Evolutionary conservation across 2,797 vertebrate species (phyloP).

Genomic region (Mormyrus proboscirostris): DNA sequence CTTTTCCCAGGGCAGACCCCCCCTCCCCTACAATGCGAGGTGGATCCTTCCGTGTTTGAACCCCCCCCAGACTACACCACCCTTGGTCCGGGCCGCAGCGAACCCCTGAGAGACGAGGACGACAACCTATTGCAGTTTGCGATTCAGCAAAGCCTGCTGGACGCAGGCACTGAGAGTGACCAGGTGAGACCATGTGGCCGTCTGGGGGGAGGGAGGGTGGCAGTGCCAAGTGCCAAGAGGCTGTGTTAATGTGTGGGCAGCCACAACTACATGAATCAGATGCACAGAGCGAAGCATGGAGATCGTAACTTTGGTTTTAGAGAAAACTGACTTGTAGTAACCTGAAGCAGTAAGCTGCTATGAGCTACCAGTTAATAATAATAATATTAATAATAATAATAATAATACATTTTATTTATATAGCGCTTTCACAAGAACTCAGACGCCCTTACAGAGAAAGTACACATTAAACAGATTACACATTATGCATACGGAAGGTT

Average conservation of each 20-base stretch:
- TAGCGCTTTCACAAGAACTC: too few species aligned
- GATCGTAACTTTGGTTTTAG: not conserved
- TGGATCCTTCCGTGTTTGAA: slow-evolving; percentile 84
- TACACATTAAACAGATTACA: too few species aligned
- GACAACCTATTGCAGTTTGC: slow-evolving; percentile 91
- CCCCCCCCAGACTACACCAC: slow-evolving; percentile 83
- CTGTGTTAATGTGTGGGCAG: not conserved
- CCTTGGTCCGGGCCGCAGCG: slow-evolving; percentile 77
- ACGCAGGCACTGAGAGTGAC: slow-evolving; percentile 85
- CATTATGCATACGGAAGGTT: too few species aligned
- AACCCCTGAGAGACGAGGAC: slow-evolving; percentile 84
- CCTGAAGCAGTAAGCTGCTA: not conserved
- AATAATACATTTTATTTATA: too few species aligned
- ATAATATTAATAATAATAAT: too few species aligned
- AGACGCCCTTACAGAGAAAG: too few species aligned
- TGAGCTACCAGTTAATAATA: not conserved
- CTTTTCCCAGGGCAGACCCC: slow-evolving; percentile 52
- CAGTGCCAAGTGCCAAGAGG: too few species aligned
- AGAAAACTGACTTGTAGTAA: not conserved
- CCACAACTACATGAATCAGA: not conserved
- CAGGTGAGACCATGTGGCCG: slow-evolving; percentile 59
- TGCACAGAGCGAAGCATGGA: not conserved
- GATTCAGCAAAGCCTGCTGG: slow-evolving; percentile 89
- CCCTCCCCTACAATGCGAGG: slow-evolving; percentile 71
- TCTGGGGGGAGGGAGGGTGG: not conserved